Base-by-base conservation (phyloP, 37 sponge, comb jelly and placozoan genomes). In the Beroe forskalii region DNA sequence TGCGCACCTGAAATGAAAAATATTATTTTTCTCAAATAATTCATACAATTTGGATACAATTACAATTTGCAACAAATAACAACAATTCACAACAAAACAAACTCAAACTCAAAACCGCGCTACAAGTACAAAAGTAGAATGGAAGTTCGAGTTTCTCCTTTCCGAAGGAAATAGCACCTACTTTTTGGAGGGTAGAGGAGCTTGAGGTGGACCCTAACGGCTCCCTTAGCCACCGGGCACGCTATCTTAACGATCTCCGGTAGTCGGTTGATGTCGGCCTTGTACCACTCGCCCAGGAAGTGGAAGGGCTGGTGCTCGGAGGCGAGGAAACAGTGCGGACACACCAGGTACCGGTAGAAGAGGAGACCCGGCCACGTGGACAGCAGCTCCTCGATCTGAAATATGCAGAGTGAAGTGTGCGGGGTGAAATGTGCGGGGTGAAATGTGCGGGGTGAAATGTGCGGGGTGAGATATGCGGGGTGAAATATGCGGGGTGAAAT, bases 201-300 rank as follows among this genome's bases (percentile, higher is more conserved):
- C 31, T 80, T 80, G 55, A 80, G 86, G 55, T 80, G 86, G n/a
- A 80, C 86, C 42, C 86, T 80, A 3, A 80, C 86, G 14, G 86
- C 86, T 30, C 86, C 86, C 40, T 37, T 12, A n/a, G 86, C 86
- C n/a, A 80, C 86, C 14, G 86, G 86, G 30, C 86, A 80, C 86
- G 86, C 86, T n/a, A 80, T 80, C 86, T 80, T 80, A 48, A 80
- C 86, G 20, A 80, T 80, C 86, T 80, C 86, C 0, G 86, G 86
- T 12, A 80, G 86, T 4, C 86, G 43, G 44, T 41, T 80, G 17
- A 44, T 25, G 20, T 41, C n/a, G 27, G 86, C 86, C 42, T 80
- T 80, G 55, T 80, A 25, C 86, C 86, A 80, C 30, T 80, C 86
- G 3, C 86, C 86, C 4, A 80, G 55, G 27, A 80, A 80, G 86